phyloP scores from a whole-genome alignment of 1,140 invertebrate genomes.

The Magallana gigas region DNA sequence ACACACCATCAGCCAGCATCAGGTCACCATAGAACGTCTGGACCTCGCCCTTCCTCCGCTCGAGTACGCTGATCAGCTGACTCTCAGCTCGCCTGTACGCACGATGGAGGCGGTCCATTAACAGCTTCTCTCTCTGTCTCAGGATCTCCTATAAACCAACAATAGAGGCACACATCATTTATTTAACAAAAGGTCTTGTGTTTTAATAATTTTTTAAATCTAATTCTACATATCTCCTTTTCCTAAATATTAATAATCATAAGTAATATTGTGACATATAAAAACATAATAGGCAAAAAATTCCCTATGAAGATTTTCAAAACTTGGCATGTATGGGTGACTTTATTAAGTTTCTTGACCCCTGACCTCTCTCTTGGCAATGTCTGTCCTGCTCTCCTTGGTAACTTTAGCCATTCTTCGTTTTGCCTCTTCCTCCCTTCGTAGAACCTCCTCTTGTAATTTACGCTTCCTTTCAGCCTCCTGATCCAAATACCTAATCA shows the following conservation, averaged over 20 bases:
- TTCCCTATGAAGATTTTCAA: too few species aligned
- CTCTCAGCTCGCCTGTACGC: constrained; percentile 73
- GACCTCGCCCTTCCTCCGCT: constrained; percentile 74
- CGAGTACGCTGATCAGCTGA: constrained; percentile 72
- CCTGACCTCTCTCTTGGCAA: constrained; percentile 61
- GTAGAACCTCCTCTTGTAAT: constrained; percentile 63
- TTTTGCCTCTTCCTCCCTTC: constrained; percentile 73
- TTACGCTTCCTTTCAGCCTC: constrained; percentile 64
- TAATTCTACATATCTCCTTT: too few species aligned
- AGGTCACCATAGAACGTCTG: constrained; percentile 77
- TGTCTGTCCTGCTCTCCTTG: constrained; percentile 65
- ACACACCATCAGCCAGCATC: constrained; percentile 71
- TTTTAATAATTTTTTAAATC: too few species aligned
- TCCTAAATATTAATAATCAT: too few species aligned
- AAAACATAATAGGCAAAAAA: too few species aligned
- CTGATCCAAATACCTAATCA: constrained; percentile 66
- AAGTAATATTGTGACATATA: too few species aligned
- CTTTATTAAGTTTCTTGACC: neutral
- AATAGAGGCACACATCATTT: too few species aligned
- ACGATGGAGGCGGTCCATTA: constrained; percentile 74
- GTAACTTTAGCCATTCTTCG: constrained; percentile 67
- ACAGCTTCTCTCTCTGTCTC: constrained; percentile 72
- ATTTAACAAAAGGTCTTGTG: too few species aligned
- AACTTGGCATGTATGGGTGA: too few species aligned
- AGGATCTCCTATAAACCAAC: constrained; percentile 62